Conservation (phyloP, 1,140 invertebrate genomes). For the Paraescarpia echinospica region DNA sequence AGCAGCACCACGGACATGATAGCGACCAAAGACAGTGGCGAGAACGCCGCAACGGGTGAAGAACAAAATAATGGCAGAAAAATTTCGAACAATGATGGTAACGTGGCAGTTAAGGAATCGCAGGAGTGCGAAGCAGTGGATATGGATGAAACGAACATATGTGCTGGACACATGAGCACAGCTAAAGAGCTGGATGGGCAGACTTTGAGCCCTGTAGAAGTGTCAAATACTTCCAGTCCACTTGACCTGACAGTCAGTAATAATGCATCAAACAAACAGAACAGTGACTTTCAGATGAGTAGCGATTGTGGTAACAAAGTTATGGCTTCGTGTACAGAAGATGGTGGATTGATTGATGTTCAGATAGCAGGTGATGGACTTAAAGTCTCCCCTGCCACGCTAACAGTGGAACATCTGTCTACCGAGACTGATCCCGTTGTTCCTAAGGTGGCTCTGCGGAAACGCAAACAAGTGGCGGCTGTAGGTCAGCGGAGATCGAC, state of each 20-base stretch:
- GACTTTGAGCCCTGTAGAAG: background rate
- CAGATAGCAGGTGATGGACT: background rate
- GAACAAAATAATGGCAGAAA: background rate
- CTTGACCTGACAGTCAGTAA: background rate
- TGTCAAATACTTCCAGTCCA: background rate
- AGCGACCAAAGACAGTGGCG: background rate
- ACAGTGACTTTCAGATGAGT: background rate
- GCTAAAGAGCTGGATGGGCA: background rate
- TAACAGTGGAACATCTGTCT: background rate
- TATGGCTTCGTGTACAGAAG: background rate
- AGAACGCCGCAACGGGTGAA: background rate
- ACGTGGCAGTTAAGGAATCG: background rate
- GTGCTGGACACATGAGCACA: too few species aligned
- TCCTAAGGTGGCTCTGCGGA: background rate
- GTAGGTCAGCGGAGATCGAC: background rate
- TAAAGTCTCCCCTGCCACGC: background rate
- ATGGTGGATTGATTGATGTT: background rate
- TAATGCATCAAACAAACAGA: background rate
- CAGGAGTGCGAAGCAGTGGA: background rate
- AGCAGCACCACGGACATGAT: background rate
- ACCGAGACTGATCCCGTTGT: background rate
- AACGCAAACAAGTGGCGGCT: background rate
- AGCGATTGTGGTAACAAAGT: background rate
- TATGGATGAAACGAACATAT: background rate
- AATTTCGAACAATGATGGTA: background rate